phyloP scores from a whole-genome alignment of 2,797 vertebrate genomes.

The Eulemur albifrons region DNA sequence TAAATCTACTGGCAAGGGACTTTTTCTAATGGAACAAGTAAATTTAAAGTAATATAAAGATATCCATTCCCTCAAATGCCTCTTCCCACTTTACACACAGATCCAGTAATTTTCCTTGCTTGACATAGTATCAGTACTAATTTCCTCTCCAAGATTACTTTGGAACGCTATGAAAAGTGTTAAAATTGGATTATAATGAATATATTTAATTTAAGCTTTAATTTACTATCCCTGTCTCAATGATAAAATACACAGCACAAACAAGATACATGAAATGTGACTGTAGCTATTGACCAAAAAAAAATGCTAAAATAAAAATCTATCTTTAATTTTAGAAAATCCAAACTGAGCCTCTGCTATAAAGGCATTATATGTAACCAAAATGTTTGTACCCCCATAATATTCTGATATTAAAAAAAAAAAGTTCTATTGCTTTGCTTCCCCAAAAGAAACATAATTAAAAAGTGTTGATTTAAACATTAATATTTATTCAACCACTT shows the following conservation, averaged over 20 bases:
- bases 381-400: too few relatives aligned
- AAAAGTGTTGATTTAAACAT: background rate
- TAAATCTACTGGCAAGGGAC: background rate
- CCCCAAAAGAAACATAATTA: conserved; percentile 32
- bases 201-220: conserved; percentile 23
- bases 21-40: background rate
- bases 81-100: background rate
- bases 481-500: background rate
- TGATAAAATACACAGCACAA: conserved; percentile 19
- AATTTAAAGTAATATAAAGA: conserved; percentile 16
- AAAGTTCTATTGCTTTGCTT: background rate
- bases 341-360: background rate
- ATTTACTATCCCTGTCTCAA: background rate
- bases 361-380: too few relatives aligned
- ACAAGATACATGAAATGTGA: background rate
- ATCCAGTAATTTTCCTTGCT: conserved; percentile 10
- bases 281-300: background rate
- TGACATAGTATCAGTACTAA: background rate
- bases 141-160: background rate
- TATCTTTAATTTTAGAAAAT: background rate
- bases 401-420: too few relatives aligned
- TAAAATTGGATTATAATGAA: conserved; percentile 35
- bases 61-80: background rate
- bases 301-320: background rate
- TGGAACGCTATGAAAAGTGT: background rate